These are phyloP conservation scores for Neolamprologus hecqui DNA, from an alignment of 2,113 vertebrate genomes.

Conservation along the genomic window DNA sequence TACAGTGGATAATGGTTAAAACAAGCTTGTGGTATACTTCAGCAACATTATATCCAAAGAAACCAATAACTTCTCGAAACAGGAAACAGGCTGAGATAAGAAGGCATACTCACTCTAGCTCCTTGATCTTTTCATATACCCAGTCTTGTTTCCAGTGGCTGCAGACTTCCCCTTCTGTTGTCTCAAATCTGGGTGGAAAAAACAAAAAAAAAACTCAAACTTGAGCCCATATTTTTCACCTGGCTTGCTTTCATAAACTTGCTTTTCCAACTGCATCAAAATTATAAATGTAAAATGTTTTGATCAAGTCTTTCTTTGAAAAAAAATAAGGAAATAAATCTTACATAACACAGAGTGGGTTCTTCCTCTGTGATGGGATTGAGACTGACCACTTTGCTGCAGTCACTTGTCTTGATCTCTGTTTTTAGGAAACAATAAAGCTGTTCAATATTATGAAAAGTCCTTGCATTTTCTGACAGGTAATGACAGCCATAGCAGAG, in stretches of 20 bases:
- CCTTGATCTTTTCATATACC: conserved; percentile 24
- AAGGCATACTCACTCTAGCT: conserved; percentile 40
- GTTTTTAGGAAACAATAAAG: neutral
- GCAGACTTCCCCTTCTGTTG: conserved; percentile 34
- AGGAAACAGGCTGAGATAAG: neutral
- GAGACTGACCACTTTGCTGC: conserved; percentile 40
- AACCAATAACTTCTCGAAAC: neutral
- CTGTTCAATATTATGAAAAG: neutral
- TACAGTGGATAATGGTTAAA: neutral
- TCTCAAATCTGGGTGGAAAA: conserved; percentile 30
- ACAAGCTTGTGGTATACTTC: neutral
- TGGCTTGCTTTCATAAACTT: neutral
- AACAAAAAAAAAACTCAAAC: neutral
- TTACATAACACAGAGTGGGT: conserved; percentile 59
- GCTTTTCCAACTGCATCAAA: neutral
- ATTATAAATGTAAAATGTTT: neutral
- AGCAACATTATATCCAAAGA: neutral
- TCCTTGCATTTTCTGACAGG: neutral
- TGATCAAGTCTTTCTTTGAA: neutral
- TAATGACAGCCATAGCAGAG: rapidly evolving
- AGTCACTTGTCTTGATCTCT: neutral
- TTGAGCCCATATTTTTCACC: neutral
- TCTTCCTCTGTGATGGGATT: conserved; percentile 34
- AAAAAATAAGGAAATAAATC: neutral
- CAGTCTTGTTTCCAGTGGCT: conserved; percentile 50